A percentile compares a stretch with the other conserved stretches of the same genome.
Evolutionary conservation across 2,888 invertebrate species (phyloP).

Genomic region (Dinocampus coccinellae): DNA sequence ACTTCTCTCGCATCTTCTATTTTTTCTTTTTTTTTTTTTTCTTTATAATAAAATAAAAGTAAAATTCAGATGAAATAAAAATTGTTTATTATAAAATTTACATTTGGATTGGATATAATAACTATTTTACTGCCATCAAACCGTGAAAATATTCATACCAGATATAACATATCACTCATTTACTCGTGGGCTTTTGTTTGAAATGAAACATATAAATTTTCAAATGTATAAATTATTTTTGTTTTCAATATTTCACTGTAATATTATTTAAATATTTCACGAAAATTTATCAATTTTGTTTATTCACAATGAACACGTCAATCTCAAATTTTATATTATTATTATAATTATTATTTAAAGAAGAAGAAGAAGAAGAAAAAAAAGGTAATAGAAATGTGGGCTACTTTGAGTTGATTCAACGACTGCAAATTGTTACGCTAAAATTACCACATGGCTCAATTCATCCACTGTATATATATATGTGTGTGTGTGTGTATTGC

Average conservation of each 20-base stretch:
- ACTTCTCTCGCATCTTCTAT: too few species aligned
- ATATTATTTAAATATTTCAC: too few species aligned
- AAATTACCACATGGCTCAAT: constrained; percentile 60
- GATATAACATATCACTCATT: constrained; percentile 59
- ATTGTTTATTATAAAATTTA: constrained; percentile 68
- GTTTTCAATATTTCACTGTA: too few species aligned
- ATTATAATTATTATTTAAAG: too few species aligned
- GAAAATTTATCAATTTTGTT: too few species aligned
- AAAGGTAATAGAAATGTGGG: too few species aligned
- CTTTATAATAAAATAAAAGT: too few species aligned
- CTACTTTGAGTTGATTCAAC: constrained; percentile 48
- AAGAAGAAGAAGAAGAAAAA: too few species aligned
- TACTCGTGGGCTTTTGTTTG: constrained; percentile 53
- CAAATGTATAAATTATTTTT: too few species aligned
- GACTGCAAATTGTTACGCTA: constrained; percentile 61
- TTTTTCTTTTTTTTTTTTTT: too few species aligned
- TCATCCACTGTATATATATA: constrained; percentile 2
- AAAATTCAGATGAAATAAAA: constrained; percentile 42
- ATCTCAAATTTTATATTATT: too few species aligned
- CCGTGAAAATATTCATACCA: constrained; percentile 63
- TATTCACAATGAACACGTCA: constrained; percentile 58
- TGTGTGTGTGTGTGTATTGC: not conserved
- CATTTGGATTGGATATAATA: constrained; percentile 51
- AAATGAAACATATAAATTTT: constrained; percentile 51
- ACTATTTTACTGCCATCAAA: constrained; percentile 55